Base-by-base conservation (phyloP, 2,888 invertebrate genomes). In the Drosophila affinis region DNA sequence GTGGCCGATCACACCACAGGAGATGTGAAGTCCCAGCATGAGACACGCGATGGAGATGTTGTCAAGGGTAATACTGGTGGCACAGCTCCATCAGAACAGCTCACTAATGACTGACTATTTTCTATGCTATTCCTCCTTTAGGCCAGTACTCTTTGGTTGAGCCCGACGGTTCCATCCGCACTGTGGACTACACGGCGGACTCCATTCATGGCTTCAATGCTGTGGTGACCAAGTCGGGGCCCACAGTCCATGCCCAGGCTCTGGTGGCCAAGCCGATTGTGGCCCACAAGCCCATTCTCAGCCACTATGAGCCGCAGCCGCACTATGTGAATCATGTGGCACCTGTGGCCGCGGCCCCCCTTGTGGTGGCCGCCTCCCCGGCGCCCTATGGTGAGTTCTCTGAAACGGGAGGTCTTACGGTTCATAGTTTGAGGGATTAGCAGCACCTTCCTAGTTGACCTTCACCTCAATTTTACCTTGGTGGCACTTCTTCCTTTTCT, bases 21-120 rank as follows among this genome's bases (percentile, higher is more conserved):
- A 1, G 94, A 95, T 87, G 93, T 94, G 0, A 95, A 95, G 77
- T 94, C 94, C 18, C 95, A 95, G 77, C 94, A 94, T 70, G 94
- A 95, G 87, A 93, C 94, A 0, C 93, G 94, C 67, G 94, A 94
- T 72, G 94, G 94, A 0, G 94, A 94, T 90, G 93, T 95, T 34
- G 94, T 95, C 1, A 94, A 94, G 93, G 94, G 94, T 94, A 87
- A 69, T n/a, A n/a, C 39, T n/a, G n/a, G 0, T n/a, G n/a, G 6
- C 7, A 39, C 14, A n/a, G 14, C n/a, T 7, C 14, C 21, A 34
- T 14, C 3, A 21, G 9, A 3, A 9, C 4, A 7, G 10, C 0
- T 5, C 9, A 10, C n/a, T 9, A 4, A 29, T 27, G 9, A 14
- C 18, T 18, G 2, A 18, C 6, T 21, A 69, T 58, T 32, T 52